phyloP scores from a whole-genome alignment of 2,113 vertebrate genomes.

The Propithecus coquereli region DNA sequence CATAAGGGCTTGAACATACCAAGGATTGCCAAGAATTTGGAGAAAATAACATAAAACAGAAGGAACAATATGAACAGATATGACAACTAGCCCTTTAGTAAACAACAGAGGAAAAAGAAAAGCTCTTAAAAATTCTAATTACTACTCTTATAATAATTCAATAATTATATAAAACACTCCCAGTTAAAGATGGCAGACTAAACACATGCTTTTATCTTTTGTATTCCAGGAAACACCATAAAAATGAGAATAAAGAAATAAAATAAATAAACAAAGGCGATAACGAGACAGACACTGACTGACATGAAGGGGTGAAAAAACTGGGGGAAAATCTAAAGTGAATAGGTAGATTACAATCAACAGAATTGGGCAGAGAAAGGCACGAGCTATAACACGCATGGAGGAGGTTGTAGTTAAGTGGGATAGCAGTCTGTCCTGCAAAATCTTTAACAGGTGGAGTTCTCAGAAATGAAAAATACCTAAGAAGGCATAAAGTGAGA shows the following conservation, averaged over 20 bases:
- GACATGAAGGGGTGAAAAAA: neutral
- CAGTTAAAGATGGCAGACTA: neutral
- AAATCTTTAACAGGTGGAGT: neutral
- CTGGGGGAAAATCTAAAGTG: neutral
- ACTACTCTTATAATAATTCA: neutral
- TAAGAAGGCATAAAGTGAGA: neutral
- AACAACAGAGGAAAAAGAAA: neutral
- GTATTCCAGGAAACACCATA: neutral
- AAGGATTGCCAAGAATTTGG: conserved; percentile 19
- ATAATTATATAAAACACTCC: neutral
- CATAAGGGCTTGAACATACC: neutral
- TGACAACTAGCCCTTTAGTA: neutral
- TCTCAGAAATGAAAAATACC: neutral
- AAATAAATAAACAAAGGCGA: neutral
- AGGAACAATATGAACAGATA: neutral
- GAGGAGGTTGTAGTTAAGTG: neutral
- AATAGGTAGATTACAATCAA: neutral
- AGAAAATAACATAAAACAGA: conserved; percentile 19
- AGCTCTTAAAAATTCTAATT: neutral
- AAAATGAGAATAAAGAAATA: neutral
- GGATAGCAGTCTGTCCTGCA: neutral
- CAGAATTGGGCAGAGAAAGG: neutral
- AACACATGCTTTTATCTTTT: neutral
- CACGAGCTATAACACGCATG: neutral
- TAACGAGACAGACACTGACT: neutral